phyloP scores from a whole-genome alignment of 2,797 vertebrate species.

The Gymnodraco acuticeps region DNA sequence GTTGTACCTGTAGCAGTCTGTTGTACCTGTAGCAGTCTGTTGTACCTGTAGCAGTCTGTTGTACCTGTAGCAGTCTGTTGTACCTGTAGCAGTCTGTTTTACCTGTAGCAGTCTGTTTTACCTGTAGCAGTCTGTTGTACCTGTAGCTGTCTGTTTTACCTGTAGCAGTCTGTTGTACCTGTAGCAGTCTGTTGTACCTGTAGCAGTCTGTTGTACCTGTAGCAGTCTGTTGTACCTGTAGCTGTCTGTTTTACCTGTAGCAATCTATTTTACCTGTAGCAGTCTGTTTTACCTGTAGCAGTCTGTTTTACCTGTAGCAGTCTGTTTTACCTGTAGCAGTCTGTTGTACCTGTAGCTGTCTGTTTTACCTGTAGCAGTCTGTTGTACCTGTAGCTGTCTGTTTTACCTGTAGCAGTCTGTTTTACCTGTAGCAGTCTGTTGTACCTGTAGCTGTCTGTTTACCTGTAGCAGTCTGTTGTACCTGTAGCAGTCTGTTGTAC shows the following conservation, averaged over 20 bases:
- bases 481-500: slow-evolving; percentile 52
- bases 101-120: slow-evolving; percentile 43
- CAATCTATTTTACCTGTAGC: slow-evolving; percentile 25
- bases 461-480: slow-evolving; percentile 55
- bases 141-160: not conserved
- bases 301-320: slow-evolving; percentile 50
- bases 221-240: no score
- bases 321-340: no score
- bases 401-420: slow-evolving; percentile 39
- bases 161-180: slow-evolving; percentile 11
- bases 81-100: no score
- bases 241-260: no score
- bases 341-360: slow-evolving; percentile 31
- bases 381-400: slow-evolving; percentile 53
- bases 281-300: slow-evolving; percentile 4
- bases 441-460: slow-evolving; percentile 47
- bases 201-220: slow-evolving; percentile 50
- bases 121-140: slow-evolving; percentile 53
- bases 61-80: slow-evolving; percentile 26
- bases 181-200: slow-evolving; percentile 50
- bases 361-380: slow-evolving; percentile 36
- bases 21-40: slow-evolving; percentile 54
- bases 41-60: slow-evolving; percentile 52
- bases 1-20: slow-evolving; percentile 47
- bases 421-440: slow-evolving; percentile 30